These are phyloP conservation scores for Capromys pilorides DNA, from an alignment of 2,797 vertebrate species.

Conservation along the genomic window DNA sequence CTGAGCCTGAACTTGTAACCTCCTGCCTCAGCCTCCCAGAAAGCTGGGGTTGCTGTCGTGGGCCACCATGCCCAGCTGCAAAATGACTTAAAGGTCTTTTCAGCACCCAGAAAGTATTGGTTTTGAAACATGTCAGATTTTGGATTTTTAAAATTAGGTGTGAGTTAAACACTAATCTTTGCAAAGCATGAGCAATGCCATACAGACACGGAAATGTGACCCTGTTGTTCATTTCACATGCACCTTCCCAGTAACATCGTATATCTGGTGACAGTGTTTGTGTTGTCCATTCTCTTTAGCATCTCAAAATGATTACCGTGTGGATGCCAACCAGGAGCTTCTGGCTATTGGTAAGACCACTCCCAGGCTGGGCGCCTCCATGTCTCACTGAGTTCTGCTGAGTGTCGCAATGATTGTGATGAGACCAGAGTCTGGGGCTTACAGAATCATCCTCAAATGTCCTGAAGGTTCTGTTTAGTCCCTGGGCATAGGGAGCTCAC, in stretches of 20 bases:
- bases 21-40: not conserved
- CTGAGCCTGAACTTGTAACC: not conserved
- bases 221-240: fast-evolving
- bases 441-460: fast-evolving
- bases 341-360: constrained; percentile 91
- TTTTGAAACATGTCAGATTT: not conserved
- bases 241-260: fast-evolving
- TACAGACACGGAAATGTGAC: fast-evolving
- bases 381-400: fast-evolving
- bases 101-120: not conserved
- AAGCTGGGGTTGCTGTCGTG: not conserved
- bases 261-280: fast-evolving
- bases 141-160: not conserved
- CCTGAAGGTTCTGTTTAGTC: fast-evolving
- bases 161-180: fast-evolving
- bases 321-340: constrained; percentile 94
- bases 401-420: fast-evolving
- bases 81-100: not conserved
- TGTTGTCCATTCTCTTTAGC: constrained; percentile 83
- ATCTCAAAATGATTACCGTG: constrained; percentile 92
- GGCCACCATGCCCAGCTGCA: not conserved
- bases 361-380: fast-evolving
- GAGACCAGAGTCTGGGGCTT: not conserved
- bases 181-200: fast-evolving
- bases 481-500: fast-evolving